phyloP scores from a whole-genome alignment of 2,797 vertebrate genomes.

The Sorex maritimensis region DNA sequence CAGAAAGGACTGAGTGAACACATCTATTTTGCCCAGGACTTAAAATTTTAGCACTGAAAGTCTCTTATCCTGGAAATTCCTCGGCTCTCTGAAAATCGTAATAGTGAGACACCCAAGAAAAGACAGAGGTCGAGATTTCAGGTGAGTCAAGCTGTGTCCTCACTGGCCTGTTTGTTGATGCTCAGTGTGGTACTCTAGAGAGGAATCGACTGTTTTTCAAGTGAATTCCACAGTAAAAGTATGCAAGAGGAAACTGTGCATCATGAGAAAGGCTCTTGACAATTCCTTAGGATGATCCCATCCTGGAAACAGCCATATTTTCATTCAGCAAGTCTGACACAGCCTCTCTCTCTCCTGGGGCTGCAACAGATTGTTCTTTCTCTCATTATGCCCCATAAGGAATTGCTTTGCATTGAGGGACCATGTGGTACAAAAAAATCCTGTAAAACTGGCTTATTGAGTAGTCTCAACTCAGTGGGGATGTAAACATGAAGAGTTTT shows the following conservation, averaged over 20 bases:
- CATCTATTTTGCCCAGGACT: neutral
- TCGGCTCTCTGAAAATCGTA: neutral
- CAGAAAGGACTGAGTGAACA: neutral
- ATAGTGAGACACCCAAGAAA: neutral
- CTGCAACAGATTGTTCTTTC: slow-evolving; percentile 53
- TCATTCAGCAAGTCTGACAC: slow-evolving; percentile 64
- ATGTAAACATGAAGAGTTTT: slow-evolving; percentile 60
- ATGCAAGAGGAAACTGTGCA: neutral
- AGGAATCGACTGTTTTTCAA: neutral
- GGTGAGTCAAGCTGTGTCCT: neutral
- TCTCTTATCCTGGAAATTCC: neutral
- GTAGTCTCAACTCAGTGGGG: slow-evolving; percentile 60
- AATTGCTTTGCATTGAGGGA: slow-evolving; percentile 68
- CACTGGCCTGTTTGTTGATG: neutral
- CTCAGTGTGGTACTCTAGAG: neutral
- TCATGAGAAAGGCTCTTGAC: slow-evolving; percentile 1
- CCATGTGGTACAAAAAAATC: slow-evolving; percentile 71
- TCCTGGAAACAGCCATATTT: slow-evolving; percentile 5
- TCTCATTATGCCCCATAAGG: slow-evolving; percentile 57
- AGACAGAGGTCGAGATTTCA: neutral
- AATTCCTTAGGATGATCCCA: slow-evolving; percentile 2
- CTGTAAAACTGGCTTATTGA: slow-evolving; percentile 74
- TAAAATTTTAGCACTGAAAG: neutral
- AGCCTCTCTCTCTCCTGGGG: slow-evolving; percentile 24
- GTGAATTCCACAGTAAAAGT: neutral